Evolutionary conservation across 2,888 invertebrate species (phyloP), one percentile per base, ranked within the genome.

Genomic region (Mythimna albipuncta): DNA sequence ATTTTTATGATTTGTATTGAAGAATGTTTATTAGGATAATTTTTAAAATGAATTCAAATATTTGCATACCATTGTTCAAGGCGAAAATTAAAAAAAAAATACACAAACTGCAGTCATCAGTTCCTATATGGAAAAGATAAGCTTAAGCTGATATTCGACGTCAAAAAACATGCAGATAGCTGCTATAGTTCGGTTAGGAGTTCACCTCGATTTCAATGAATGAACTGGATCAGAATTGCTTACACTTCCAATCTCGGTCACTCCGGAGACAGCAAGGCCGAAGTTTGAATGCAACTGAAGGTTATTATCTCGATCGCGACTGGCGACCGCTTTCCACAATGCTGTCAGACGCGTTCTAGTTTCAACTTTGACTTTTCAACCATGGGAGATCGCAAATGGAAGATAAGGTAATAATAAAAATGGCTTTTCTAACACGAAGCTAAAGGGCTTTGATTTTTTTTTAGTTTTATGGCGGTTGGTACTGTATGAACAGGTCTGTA

Each of bases 151-250:
- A 16, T 26, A 41, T n/a, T 38, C 6, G 21, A 70, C n/a, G 11
- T 26, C 16, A 21, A 38, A 16, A 19, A 32, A 13, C 11, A 41
- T 13, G 10, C 9, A 11, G 44, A 41, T 11, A 44, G 21, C 19
- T 41, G 21, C 64, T 55, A 6, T 38, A 52, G 35, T 38, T 54
- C 26, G 6, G 11, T 50, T 26, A 61, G 10, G 4, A 57, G 59
- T 57, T 72, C 72, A 52, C 68, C 58, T 59, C 50, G 16, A 72
- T 70, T 44, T 64, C 52, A 54, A 16, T 26, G 21, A 67, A 10
- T 19, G n/a, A 78, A 72, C 35, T 82, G 19, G 64, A 72, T 65
- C 50, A 50, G 50, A 65, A 52, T 58, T 65, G 55, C 44, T 57
- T 72, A 65, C 6, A 58, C 58, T 58, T 26, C 21, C 57, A 13